Evolutionary conservation across 2,797 vertebrate genomes (phyloP).

Genomic region (Catamblyrhynchus diadema): DNA sequence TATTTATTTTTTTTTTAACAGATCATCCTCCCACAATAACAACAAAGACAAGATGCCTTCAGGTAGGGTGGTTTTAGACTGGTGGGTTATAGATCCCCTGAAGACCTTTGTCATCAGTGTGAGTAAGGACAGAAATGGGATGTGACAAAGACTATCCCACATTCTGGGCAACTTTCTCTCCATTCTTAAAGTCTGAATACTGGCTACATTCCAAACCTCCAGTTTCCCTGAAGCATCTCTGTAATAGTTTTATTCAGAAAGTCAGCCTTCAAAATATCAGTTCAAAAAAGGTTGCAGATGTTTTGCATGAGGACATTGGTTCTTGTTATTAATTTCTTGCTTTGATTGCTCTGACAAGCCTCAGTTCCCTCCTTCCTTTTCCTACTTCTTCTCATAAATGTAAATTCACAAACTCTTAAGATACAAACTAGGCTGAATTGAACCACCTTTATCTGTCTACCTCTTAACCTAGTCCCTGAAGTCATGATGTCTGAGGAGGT

Average conservation of each 20-base stretch:
- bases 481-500: background rate
- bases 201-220: background rate
- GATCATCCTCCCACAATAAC: rapidly evolving
- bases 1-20: background rate
- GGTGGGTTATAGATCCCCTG: background rate
- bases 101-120: background rate
- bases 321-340: background rate
- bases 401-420: background rate
- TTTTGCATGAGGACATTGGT: background rate
- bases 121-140: background rate
- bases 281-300: background rate
- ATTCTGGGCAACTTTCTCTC: background rate
- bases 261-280: background rate
- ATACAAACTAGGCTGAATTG: background rate
- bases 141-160: background rate
- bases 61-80: background rate
- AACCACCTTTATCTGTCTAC: background rate
- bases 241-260: background rate
- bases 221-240: background rate
- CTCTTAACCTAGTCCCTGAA: background rate
- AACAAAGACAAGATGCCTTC: background rate
- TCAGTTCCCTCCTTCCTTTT: background rate
- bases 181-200: background rate
- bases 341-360: background rate
- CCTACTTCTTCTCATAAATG: background rate